Conservation (phyloP, 2,113 vertebrate species). For the Heliornis fulica region DNA sequence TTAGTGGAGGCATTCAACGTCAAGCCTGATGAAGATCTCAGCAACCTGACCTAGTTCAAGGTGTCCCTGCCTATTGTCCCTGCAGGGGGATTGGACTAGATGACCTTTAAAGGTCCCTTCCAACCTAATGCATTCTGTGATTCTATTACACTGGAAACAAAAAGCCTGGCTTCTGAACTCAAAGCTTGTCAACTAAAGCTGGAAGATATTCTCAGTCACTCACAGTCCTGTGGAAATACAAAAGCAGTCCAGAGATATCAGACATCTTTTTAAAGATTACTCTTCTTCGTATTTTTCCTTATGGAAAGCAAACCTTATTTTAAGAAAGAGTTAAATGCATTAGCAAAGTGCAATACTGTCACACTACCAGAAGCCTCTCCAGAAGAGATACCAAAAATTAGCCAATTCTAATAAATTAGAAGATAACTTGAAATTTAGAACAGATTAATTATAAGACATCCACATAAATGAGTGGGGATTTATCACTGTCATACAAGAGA, state of each 20-base stretch:
- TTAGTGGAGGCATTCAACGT: too few relatives aligned
- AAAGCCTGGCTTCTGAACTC: not conserved
- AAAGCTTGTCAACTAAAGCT: not conserved
- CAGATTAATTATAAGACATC: not conserved
- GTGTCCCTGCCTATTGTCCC: too few relatives aligned
- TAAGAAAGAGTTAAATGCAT: not conserved
- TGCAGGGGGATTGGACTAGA: too few relatives aligned
- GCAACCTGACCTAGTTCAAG: too few relatives aligned
- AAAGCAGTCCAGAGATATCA: not conserved
- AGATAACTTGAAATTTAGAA: not conserved
- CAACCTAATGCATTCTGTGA: too few relatives aligned
- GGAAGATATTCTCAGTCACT: not conserved
- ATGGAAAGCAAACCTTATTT: not conserved
- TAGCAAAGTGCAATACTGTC: not conserved
- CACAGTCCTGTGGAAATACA: not conserved
- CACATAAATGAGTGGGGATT: not conserved
- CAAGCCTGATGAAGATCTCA: too few relatives aligned
- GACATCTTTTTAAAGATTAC: not conserved
- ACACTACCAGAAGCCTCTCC: not conserved
- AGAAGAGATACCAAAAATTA: slow-evolving; percentile 18
- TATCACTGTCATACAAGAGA: not conserved
- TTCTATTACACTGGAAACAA: not conserved
- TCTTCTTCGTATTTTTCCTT: not conserved
- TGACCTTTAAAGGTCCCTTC: too few relatives aligned
- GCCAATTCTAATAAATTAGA: slow-evolving; percentile 37